These are phyloP conservation scores for Drosophila littoralis DNA, from an alignment of 1,140 invertebrate genomes.

Conservation along the genomic window DNA sequence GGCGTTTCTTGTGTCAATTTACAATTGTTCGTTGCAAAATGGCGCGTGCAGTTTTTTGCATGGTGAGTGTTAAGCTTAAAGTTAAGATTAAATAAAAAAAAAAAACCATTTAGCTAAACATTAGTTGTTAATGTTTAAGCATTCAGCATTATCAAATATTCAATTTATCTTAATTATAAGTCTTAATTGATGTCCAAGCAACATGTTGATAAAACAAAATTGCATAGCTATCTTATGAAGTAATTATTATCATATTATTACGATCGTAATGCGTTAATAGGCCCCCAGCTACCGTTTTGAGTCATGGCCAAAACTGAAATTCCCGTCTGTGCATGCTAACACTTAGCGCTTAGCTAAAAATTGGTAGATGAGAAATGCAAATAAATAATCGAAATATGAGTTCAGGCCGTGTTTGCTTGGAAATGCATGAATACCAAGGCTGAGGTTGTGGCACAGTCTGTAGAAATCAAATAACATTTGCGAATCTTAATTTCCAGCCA, in stretches of 20 bases:
- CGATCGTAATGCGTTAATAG: background rate
- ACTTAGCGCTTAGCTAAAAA: conserved; percentile 63
- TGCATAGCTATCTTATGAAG: conserved; percentile 4
- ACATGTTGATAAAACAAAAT: conserved; percentile 9
- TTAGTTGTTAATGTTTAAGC: too few species aligned
- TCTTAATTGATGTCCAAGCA: background rate
- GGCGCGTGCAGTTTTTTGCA: conserved; percentile 83
- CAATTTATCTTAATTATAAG: conserved; percentile 8
- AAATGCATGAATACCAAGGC: conserved; percentile 52
- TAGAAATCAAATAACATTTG: conserved; percentile 10
- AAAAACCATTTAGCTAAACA: background rate
- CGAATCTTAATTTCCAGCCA: background rate
- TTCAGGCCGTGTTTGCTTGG: conserved; percentile 31
- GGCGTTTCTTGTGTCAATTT: conserved; percentile 75
- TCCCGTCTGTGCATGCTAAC: conserved; percentile 29
- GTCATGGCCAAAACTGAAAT: conserved; percentile 42
- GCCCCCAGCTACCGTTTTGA: conserved; percentile 17
- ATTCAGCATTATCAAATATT: background rate
- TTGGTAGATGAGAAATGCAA: conserved; percentile 60
- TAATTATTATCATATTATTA: conserved; percentile 7
- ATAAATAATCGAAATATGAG: conserved; percentile 61
- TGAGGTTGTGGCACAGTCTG: conserved; percentile 8
- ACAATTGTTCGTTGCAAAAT: conserved; percentile 72
- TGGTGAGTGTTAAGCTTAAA: conserved; percentile 68
- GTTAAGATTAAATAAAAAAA: conserved; percentile 2